phyloP scores from a whole-genome alignment of 2,888 invertebrate genomes.

The Oxystoma pomonae region DNA sequence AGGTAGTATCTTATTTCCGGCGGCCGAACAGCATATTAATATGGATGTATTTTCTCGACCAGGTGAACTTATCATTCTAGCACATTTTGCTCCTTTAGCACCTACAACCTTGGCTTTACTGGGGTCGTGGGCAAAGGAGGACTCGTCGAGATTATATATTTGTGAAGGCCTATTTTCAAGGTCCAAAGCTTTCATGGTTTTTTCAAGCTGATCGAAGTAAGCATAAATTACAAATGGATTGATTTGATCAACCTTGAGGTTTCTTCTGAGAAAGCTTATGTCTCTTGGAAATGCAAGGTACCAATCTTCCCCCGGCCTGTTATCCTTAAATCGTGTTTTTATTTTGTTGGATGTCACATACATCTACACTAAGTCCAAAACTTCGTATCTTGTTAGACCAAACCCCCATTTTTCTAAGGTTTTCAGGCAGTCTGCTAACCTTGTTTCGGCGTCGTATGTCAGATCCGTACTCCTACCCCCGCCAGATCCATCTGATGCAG shows the following conservation, averaged over 20 bases:
- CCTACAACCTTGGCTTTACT: constrained; percentile 24
- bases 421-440: not conserved
- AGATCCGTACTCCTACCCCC: not conserved
- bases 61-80: constrained; percentile 22
- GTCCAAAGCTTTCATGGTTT: constrained; percentile 2
- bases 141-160: constrained; percentile 29
- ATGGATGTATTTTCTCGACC: constrained; percentile 38
- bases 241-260: no score
- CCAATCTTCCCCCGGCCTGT: not conserved
- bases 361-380: not conserved
- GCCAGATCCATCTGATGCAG: no score
- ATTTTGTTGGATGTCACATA: not conserved
- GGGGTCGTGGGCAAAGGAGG: constrained; percentile 18
- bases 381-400: not conserved
- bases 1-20: constrained; percentile 36
- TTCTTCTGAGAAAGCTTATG: no score
- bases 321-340: not conserved
- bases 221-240: constrained; percentile 12
- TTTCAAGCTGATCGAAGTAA: constrained; percentile 11
- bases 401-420: not conserved
- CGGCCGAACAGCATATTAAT: constrained; percentile 28
- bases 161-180: constrained; percentile 10
- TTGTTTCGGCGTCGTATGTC: not conserved
- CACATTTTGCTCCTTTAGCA: constrained; percentile 6
- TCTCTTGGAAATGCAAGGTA: no score